Conservation (phyloP, 2,888 invertebrate genomes). For the Metopia argyrocephala region DNA sequence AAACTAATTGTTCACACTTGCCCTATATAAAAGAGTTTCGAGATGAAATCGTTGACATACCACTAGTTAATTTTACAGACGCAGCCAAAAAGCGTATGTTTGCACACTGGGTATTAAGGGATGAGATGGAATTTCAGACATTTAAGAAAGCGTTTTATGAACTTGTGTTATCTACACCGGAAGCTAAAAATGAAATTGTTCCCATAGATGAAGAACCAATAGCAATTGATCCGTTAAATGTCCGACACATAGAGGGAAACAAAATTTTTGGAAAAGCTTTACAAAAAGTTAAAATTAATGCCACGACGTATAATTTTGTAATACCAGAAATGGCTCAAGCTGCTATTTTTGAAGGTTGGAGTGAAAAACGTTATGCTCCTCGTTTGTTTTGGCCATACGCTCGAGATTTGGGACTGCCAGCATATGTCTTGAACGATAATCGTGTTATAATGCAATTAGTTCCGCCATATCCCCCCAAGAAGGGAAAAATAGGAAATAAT, state of each 20-base stretch:
- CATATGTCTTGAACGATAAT: slow-evolving; percentile 72
- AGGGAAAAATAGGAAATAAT: slow-evolving; percentile 69
- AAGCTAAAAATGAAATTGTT: slow-evolving; percentile 68
- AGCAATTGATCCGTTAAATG: slow-evolving; percentile 73
- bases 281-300: slow-evolving; percentile 72
- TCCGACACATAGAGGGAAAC: slow-evolving; percentile 67
- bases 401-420: slow-evolving; percentile 75
- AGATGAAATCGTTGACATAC: slow-evolving; percentile 60
- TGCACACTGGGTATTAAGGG: slow-evolving; percentile 76
- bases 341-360: slow-evolving; percentile 76
- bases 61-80: slow-evolving; percentile 71
- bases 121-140: slow-evolving; percentile 71
- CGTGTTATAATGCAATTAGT: slow-evolving; percentile 73
- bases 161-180: slow-evolving; percentile 70
- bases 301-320: slow-evolving; percentile 74
- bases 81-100: slow-evolving; percentile 74
- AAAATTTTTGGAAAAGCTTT: slow-evolving; percentile 72
- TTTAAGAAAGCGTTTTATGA: slow-evolving; percentile 73
- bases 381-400: slow-evolving; percentile 74
- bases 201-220: slow-evolving; percentile 71
- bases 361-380: slow-evolving; percentile 72
- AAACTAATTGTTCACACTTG: slow-evolving; percentile 70
- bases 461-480: slow-evolving; percentile 76
- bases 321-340: slow-evolving; percentile 75
- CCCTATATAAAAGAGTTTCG: slow-evolving; percentile 72